A percentile compares a stretch with the other conserved stretches of the same genome.
Evolutionary conservation across 2,797 vertebrate genomes (phyloP).

Genomic region (Picus viridis): DNA sequence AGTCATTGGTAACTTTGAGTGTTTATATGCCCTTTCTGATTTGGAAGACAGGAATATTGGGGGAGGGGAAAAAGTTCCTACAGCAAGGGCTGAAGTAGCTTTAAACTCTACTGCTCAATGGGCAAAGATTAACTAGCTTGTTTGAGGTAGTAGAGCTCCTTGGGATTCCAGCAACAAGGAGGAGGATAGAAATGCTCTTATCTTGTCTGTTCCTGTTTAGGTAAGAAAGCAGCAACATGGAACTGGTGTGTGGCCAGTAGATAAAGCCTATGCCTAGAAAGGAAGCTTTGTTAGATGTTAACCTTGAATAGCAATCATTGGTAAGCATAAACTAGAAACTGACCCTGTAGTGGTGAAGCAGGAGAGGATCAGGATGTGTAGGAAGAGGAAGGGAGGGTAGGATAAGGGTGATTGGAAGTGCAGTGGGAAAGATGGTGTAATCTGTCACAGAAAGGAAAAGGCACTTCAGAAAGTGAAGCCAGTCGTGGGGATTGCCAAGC

Average conservation of each 20-base stretch:
- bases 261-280: background rate
- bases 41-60: background rate
- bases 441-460: conserved; percentile 5
- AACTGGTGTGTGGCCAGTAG: background rate
- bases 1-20: background rate
- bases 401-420: background rate
- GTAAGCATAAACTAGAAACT: background rate
- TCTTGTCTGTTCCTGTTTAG: conserved; percentile 19
- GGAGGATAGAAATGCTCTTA: background rate
- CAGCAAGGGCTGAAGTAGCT: background rate
- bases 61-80: background rate
- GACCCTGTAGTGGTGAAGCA: background rate
- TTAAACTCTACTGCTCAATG: background rate
- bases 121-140: conserved; percentile 31
- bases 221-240: background rate
- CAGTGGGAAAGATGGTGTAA: background rate
- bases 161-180: background rate
- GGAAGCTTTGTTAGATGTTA: background rate
- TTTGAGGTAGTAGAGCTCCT: background rate
- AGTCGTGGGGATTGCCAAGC: background rate
- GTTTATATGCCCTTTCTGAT: background rate
- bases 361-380: background rate
- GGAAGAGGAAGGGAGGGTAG: conserved; percentile 31
- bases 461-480: background rate
- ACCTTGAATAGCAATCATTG: background rate